A percentile compares a stretch with the other conserved stretches of the same genome.
Evolutionary conservation across 2,888 invertebrate genomes (phyloP).

Genomic region (Caenorhabditis macrosperma): DNA sequence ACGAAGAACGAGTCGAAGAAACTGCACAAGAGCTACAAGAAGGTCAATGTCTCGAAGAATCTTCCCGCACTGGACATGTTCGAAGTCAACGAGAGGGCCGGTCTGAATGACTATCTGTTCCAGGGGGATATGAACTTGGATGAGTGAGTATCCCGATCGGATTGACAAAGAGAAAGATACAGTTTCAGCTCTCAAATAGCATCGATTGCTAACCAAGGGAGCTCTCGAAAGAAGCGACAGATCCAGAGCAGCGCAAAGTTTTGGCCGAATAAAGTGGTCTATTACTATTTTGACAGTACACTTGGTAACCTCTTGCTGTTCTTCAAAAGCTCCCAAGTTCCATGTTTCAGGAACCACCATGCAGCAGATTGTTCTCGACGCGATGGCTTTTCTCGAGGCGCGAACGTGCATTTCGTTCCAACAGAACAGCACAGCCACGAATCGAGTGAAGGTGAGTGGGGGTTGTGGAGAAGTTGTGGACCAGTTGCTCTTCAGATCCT

Average conservation of each 20-base stretch:
- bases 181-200: constrained; percentile 25
- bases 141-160: constrained; percentile 16
- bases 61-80: constrained; percentile 47
- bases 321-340: not conserved
- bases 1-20: constrained; percentile 37
- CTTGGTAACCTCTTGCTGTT: constrained; percentile 9
- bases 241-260: constrained; percentile 37
- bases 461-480: too few species aligned
- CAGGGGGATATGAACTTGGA: constrained; percentile 56
- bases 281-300: constrained; percentile 60
- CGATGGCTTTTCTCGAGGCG: constrained; percentile 32
- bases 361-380: constrained; percentile 32
- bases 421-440: constrained; percentile 37
- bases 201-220: not conserved
- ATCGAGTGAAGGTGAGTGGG: constrained; percentile 55
- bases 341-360: constrained; percentile 22
- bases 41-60: constrained; percentile 36
- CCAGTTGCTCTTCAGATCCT: constrained; percentile 32
- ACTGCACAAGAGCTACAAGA: constrained; percentile 47
- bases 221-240: constrained; percentile 55
- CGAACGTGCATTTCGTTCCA: constrained; percentile 59
- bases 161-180: not conserved
- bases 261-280: constrained; percentile 58
- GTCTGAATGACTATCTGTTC: constrained; percentile 51
- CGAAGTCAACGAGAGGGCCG: constrained; percentile 52